Evolutionary conservation across 1,140 invertebrate species (phyloP).

Genomic region (Dinoponera quadriceps): DNA sequence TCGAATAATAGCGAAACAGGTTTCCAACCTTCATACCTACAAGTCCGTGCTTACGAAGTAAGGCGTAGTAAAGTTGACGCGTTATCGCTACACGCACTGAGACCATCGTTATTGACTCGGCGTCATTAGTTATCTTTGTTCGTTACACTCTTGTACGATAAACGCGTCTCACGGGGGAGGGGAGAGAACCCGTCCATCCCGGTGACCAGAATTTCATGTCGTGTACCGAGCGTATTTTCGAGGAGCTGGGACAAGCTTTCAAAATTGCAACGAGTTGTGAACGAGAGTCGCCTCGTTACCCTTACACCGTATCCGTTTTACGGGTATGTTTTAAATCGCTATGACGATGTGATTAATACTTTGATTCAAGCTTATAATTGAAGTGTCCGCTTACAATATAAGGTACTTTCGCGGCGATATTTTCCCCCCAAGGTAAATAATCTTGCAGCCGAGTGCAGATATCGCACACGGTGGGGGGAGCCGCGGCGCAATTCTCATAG

Average conservation of each 20-base stretch:
- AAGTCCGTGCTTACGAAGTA: not conserved
- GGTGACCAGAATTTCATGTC: not conserved
- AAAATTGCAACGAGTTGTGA: conserved; percentile 28
- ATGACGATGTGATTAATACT: conserved; percentile 52
- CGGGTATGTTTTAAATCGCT: conserved; percentile 45
- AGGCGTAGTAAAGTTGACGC: not conserved
- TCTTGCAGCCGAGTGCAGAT: conserved; percentile 62
- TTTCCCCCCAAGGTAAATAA: conserved; percentile 56
- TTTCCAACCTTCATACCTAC: conserved; percentile 26
- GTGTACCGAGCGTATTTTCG: not conserved
- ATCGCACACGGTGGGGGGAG: conserved; percentile 57
- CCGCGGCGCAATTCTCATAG: conserved; percentile 62
- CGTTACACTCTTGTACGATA: not conserved
- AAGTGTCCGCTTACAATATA: conserved; percentile 56
- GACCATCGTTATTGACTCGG: not conserved
- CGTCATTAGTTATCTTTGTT: not conserved
- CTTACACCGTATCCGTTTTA: conserved; percentile 8
- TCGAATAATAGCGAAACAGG: conserved; percentile 42
- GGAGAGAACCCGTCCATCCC: not conserved
- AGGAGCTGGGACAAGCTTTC: not conserved
- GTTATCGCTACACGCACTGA: not conserved
- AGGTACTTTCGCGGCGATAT: conserved; percentile 53
- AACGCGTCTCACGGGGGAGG: too few species aligned
- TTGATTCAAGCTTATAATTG: conserved; percentile 53
- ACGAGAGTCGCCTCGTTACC: conserved; percentile 6